Evolutionary conservation across 2,113 vertebrate genomes (phyloP).

Genomic region (Coryphaenoides rupestris): DNA sequence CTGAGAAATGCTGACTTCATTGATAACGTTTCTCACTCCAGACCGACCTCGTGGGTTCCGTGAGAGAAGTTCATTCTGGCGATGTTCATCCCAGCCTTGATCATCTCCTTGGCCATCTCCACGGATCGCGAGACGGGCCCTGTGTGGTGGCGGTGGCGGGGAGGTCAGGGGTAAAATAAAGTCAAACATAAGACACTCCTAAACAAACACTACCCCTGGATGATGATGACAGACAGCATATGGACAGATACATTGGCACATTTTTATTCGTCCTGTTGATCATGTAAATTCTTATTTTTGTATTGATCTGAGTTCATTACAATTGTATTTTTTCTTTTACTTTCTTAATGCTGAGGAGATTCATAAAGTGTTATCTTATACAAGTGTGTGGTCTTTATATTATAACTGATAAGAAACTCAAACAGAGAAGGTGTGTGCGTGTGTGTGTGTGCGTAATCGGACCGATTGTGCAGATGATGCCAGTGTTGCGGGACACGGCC

Average conservation of each 20-base stretch:
- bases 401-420: no score
- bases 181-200: neutral
- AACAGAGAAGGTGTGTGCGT: neutral
- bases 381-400: no score
- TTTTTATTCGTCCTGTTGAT: no score
- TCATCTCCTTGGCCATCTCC: slow-evolving; percentile 90
- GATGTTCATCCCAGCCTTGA: slow-evolving; percentile 97
- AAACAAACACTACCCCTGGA: neutral
- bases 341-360: no score
- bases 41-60: slow-evolving; percentile 88
- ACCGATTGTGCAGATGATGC: slow-evolving; percentile 98
- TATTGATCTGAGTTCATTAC: no score
- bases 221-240: neutral
- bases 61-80: slow-evolving; percentile 98
- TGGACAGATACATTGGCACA: neutral
- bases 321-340: no score
- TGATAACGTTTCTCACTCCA: neutral
- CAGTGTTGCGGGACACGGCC: slow-evolving; percentile 88
- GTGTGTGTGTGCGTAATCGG: slow-evolving; percentile 36
- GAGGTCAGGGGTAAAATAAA: neutral
- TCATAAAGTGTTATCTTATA: no score
- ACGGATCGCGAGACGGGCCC: slow-evolving; percentile 90
- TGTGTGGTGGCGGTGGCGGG: slow-evolving; percentile 43
- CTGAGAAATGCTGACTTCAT: no score
- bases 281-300: no score